These are phyloP conservation scores for Anthrax anthrax DNA, from an alignment of 2,888 invertebrate genomes.

Conservation along the genomic window DNA sequence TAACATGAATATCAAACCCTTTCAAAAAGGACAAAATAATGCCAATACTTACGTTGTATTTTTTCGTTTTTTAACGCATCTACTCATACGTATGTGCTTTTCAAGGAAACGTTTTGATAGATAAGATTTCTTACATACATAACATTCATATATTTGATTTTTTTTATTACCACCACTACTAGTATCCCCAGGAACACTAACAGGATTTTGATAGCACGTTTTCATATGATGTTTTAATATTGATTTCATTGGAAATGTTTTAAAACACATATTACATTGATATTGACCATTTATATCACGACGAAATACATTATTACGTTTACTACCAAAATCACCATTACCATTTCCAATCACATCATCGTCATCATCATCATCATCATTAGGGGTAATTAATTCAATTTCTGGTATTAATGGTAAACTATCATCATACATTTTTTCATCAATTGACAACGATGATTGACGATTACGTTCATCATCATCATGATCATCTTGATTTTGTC, in stretches of 20 bases:
- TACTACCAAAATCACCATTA: neutral
- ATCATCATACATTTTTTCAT: constrained; percentile 19
- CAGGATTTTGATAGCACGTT: constrained; percentile 27
- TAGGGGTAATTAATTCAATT: constrained; percentile 29
- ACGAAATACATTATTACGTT: neutral
- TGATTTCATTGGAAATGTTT: constrained; percentile 26
- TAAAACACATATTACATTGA: constrained; percentile 29
- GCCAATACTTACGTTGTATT: constrained; percentile 33
- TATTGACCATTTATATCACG: constrained; percentile 19
- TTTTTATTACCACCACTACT: no score
- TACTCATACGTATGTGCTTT: constrained; percentile 31
- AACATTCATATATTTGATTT: constrained; percentile 30
- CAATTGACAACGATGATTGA: neutral
- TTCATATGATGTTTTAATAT: constrained; percentile 25
- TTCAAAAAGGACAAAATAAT: neutral
- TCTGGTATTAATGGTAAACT: constrained; percentile 31
- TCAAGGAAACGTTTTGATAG: constrained; percentile 33
- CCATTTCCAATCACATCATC: neutral
- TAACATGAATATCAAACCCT: neutral
- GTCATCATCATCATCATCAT: constrained; percentile 20
- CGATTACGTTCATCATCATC: neutral
- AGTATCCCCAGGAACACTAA: no score
- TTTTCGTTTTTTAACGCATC: constrained; percentile 31
- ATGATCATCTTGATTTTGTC: neutral
- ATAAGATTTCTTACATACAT: constrained; percentile 32